Base-by-base conservation (phyloP, 2,888 invertebrate genomes). In the Rhagonycha fulva region DNA sequence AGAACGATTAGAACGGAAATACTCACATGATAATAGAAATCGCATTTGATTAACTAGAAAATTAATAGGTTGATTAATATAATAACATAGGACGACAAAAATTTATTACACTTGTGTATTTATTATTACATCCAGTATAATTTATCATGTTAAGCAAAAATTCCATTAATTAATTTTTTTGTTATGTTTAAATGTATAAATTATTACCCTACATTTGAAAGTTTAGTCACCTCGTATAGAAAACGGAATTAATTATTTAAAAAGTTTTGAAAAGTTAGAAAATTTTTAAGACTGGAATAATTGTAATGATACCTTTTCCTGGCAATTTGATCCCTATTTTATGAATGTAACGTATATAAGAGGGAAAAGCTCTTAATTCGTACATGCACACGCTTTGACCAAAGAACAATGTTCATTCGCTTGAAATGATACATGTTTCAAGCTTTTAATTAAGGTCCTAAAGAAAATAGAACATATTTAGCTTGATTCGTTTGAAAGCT, bases 371-470 rank as follows among this genome's bases (percentile, higher is more conserved):
- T 84, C 85, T 82, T 85, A 86, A 85, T 85, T 85, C 84, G 83
- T 82, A 71, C 83, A 82, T 82, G 84, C 82, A 81, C 81, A 84
- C 84, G 84, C 84, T 84, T 85, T 84, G 83, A 83, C 84, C 85
- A 83, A 85, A 84, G 83, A 83, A 84, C 81, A 81, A 82, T 84
- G 85, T 81, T 82, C 84, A 82, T 81, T 83, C 81, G 81, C 80
- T 83, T 80, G 82, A 82, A 84, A 85, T 84, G 84, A 85, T 84
- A 84, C 83, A 85, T 84, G 78, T 82, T 81, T 78, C 77, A 72
- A 82, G 84, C 85, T 86, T 86, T 84, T 85, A 86, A 86, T 85
- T 85, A 86, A 84, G 84, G 82, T 81, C 79, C 78, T 79, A 80
- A 78, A 81, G 80, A 81, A 81, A 81, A 82, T 81, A 79, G 82